These are phyloP conservation scores for Metalampra italica DNA, from an alignment of 2,888 invertebrate genomes.

Conservation along the genomic window DNA sequence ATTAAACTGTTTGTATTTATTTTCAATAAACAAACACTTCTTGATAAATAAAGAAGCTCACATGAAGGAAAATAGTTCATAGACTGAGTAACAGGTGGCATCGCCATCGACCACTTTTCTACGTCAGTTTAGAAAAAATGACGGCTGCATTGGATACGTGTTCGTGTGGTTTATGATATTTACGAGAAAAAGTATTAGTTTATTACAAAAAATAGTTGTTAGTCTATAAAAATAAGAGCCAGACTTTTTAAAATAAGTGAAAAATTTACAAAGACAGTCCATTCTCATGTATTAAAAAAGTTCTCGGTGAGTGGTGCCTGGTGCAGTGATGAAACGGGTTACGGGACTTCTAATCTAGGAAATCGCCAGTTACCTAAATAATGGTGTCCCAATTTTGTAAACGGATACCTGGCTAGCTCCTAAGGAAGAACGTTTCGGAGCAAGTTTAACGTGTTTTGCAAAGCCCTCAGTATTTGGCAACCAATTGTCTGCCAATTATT, in stretches of 20 bases:
- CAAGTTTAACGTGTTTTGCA: not conserved
- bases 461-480: not conserved
- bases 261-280: slow-evolving; percentile 43
- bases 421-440: not conserved
- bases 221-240: slow-evolving; percentile 39
- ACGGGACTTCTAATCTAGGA: slow-evolving; percentile 52
- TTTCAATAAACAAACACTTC: not conserved
- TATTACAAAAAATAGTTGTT: slow-evolving; percentile 54
- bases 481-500: not conserved
- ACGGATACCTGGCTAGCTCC: not conserved
- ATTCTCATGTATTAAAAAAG: slow-evolving; percentile 68
- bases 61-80: slow-evolving; percentile 37
- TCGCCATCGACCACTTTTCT: slow-evolving; percentile 39
- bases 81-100: slow-evolving; percentile 52
- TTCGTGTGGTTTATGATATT: slow-evolving; percentile 77
- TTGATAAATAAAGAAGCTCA: slow-evolving; percentile 22
- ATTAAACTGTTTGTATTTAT: slow-evolving; percentile 11
- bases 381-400: slow-evolving; percentile 8
- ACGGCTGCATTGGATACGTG: slow-evolving; percentile 76
- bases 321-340: slow-evolving; percentile 44
- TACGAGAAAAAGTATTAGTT: slow-evolving; percentile 72
- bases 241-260: slow-evolving; percentile 54
- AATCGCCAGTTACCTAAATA: slow-evolving; percentile 46
- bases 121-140: slow-evolving; percentile 77
- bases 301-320: slow-evolving; percentile 69